Evolutionary conservation across 2,888 invertebrate species (phyloP).

Genomic region (Hydroisotoma schaefferi): DNA sequence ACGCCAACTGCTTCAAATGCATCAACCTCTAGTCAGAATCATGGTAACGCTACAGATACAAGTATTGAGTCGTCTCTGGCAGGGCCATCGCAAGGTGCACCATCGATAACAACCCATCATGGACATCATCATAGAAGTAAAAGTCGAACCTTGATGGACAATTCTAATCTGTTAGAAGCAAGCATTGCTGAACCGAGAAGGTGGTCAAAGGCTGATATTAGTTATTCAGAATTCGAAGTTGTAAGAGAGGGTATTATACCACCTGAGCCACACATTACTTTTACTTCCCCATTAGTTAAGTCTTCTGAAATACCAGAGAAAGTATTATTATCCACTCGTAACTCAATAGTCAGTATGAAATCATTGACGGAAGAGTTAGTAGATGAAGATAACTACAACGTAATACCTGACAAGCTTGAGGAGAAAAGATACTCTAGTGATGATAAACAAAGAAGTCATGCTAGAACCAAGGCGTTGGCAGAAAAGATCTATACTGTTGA

Average conservation of each 20-base stretch:
- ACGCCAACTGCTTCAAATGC: conserved; percentile 40
- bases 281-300: background rate
- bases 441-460: background rate
- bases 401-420: conserved; percentile 38
- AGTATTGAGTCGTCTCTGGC: background rate
- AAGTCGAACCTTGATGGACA: conserved; percentile 39
- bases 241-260: conserved; percentile 41
- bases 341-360: background rate
- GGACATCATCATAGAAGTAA: conserved; percentile 32
- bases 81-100: background rate
- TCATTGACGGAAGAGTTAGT: conserved; percentile 19
- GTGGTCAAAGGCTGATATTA: conserved; percentile 48
- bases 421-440: background rate
- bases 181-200: conserved; percentile 37
- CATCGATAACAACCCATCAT: background rate
- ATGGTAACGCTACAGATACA: background rate
- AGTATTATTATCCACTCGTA: background rate
- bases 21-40: conserved; percentile 42
- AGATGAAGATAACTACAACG: conserved; percentile 47
- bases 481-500: conserved; percentile 21
- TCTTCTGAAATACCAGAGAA: background rate
- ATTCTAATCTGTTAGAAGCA: conserved; percentile 27
- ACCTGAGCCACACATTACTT: background rate
- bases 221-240: conserved; percentile 48
- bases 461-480: conserved; percentile 8